Conservation (phyloP, 2,797 vertebrate species). For the Alfaro cultratus region DNA sequence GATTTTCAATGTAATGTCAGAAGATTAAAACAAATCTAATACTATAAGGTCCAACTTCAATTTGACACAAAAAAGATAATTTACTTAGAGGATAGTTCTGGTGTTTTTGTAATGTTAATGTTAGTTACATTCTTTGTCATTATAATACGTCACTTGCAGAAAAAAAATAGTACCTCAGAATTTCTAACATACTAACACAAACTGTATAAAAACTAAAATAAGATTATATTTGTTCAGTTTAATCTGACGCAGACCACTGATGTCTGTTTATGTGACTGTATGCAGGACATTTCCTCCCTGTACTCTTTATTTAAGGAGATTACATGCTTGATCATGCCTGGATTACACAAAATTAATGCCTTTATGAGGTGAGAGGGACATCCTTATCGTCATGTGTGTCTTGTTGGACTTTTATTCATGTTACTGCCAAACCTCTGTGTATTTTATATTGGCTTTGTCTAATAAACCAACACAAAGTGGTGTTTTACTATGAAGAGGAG, state of each 20-base stretch:
- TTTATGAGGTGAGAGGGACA: conserved; percentile 22
- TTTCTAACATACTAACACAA: neutral
- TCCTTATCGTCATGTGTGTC: neutral
- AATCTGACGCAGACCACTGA: conserved; percentile 57
- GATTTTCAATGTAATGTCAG: neutral
- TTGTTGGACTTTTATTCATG: neutral
- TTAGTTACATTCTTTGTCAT: neutral
- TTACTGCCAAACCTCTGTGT: neutral
- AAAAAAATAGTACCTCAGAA: neutral
- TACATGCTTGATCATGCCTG: conserved; percentile 66
- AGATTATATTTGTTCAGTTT: conserved; percentile 44
- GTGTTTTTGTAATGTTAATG: neutral
- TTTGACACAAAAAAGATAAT: neutral
- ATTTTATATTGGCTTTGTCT: neutral
- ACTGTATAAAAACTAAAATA: conserved; percentile 34
- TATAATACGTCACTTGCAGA: neutral
- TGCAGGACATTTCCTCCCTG: conserved; percentile 2
- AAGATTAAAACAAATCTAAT: neutral
- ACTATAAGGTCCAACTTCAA: neutral
- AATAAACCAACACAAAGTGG: neutral
- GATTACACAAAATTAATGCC: conserved; percentile 78
- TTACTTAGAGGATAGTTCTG: neutral
- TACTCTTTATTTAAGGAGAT: conserved; percentile 68
- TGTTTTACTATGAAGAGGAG: neutral
- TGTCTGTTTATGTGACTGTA: conserved; percentile 20